These are phyloP conservation scores for Pomacea maculata DNA, from an alignment of 1,140 invertebrate species.

Conservation along the genomic window DNA sequence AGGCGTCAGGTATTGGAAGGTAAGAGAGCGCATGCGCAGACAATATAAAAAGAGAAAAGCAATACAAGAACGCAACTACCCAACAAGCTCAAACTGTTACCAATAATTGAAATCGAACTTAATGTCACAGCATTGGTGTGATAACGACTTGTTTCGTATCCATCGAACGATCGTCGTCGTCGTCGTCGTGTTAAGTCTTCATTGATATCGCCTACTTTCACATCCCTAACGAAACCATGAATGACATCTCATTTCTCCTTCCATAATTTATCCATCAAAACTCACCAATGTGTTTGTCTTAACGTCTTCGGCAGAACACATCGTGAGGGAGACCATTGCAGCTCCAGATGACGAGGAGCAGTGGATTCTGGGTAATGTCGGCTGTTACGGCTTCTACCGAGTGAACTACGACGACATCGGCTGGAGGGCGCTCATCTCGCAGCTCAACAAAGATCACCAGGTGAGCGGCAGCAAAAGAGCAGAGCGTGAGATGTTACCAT, in stretches of 20 bases:
- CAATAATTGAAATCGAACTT: too few species aligned
- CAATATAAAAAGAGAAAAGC: too few species aligned
- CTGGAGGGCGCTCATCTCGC: constrained; percentile 78
- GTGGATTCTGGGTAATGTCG: constrained; percentile 87
- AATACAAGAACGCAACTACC: too few species aligned
- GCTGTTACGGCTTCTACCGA: constrained; percentile 86
- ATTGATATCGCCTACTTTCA: too few species aligned
- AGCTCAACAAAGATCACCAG: constrained; percentile 75
- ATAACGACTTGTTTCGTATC: too few species aligned
- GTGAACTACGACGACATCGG: constrained; percentile 84
- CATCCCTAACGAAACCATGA: too few species aligned
- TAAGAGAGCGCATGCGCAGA: neutral
- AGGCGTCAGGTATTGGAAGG: constrained; percentile 19
- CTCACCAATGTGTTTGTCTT: neutral
- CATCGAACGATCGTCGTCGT: too few species aligned
- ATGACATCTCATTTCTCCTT: too few species aligned
- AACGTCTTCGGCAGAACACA: neutral
- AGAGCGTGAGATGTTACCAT: neutral
- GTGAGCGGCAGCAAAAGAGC: constrained; percentile 10
- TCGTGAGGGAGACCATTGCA: neutral
- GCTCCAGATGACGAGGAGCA: constrained; percentile 19
- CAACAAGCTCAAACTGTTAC: too few species aligned
- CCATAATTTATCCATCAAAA: too few species aligned
- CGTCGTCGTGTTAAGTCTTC: too few species aligned
- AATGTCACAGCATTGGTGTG: too few species aligned